Percentiles rank a stretch among this genome's conserved stretches.
Conservation (phyloP, 2,797 vertebrate species). For the Dendrocincla fuliginosa region DNA sequence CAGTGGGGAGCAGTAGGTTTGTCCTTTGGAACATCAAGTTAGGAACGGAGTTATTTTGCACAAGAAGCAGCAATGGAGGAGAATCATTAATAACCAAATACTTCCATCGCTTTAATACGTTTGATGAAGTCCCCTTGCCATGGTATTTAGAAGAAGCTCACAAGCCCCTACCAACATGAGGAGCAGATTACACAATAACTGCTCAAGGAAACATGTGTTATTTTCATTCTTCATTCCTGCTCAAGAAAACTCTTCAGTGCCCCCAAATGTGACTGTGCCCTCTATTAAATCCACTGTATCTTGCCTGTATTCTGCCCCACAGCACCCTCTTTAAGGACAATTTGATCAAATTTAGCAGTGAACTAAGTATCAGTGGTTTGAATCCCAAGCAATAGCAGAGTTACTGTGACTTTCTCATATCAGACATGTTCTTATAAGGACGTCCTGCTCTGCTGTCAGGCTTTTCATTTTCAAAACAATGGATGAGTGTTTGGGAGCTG, state of each 20-base stretch:
- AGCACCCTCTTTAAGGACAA: not conserved
- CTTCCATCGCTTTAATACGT: not conserved
- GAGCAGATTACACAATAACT: not conserved
- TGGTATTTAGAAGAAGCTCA: not conserved
- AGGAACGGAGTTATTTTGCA: not conserved
- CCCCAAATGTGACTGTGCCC: not conserved
- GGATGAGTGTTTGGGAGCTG: slow-evolving; percentile 32
- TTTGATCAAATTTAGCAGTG: not conserved
- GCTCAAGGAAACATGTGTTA: rapidly evolving
- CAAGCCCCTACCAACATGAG: not conserved
- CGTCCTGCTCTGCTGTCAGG: slow-evolving; percentile 2
- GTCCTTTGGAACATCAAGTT: not conserved
- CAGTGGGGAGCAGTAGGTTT: not conserved
- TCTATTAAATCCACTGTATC: not conserved
- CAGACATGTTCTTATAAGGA: slow-evolving; percentile 15
- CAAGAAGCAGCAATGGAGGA: not conserved
- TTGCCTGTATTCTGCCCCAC: not conserved
- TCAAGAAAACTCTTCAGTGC: not conserved
- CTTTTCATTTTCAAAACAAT: slow-evolving; percentile 40
- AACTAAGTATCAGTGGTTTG: not conserved
- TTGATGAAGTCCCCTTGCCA: not conserved
- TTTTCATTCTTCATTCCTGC: not conserved
- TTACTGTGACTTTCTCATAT: not conserved
- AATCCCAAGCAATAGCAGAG: not conserved
- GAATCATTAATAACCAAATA: not conserved